Base-by-base conservation (phyloP, 2,113 vertebrate genomes). In the Tetraodon nigroviridis region DNA sequence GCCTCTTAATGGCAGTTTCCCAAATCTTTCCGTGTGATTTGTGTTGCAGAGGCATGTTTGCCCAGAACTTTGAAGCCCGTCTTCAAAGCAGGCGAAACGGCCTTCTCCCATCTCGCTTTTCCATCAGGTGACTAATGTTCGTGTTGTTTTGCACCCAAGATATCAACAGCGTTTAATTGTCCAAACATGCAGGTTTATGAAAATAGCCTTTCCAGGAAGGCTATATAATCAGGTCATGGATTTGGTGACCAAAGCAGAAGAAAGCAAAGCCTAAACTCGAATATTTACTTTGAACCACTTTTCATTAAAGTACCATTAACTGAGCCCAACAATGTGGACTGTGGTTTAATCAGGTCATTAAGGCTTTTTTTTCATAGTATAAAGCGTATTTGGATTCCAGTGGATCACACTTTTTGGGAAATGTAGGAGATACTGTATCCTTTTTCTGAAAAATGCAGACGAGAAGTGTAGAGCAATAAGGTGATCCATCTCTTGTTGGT, bases 1-100 rank as follows among this genome's bases (percentile, higher is more conserved):
- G 68, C 64, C 57, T 85, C 65, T 64, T 82, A 84, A 86, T 85
- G 78, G 70, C 72, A 83, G 71, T 76, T 86, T 81, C 73, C 63
- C 73, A 76, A 81, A 68, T 79, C 62, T 76, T 72, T 77, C 66
- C 32, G 56, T 55, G 44, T 78, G 79, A 85, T 86, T 87, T 77
- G 71, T 83, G 78, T 51, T 69, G 73, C 63, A 27, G n/a, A 63
- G 81, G 72, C 83, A 79, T 74, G 81, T 88, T 79, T 75, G 47
- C 61, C 84, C 75, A 73, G 47, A 51, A 82, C 71, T 75, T 84
- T 18, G 46, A 82, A 87, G 84, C 75, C 74, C 66, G 18, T 61
- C 64, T 75, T 70, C 59, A 78, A 81, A 75, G 51, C 52, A 24
- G 22, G 55, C 60, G 54, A 67, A 63, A 51, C 52, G 62, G 60